Percentiles rank a stretch among this genome's conserved stretches.
These are phyloP conservation scores for Nemotelus nigrinus DNA, from an alignment of 2,888 invertebrate genomes.

Conservation along the genomic window DNA sequence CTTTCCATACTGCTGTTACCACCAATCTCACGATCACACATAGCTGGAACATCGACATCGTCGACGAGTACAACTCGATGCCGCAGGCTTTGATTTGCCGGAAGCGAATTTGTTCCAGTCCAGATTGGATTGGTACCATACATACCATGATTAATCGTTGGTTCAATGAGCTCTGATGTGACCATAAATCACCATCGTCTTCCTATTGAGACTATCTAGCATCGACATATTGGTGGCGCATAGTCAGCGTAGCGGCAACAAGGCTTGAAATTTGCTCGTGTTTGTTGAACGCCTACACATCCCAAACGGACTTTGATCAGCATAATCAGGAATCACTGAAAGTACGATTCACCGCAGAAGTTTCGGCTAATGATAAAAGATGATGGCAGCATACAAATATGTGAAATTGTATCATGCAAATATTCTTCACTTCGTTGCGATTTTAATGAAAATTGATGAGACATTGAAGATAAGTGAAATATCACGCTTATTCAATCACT, in stretches of 20 bases:
- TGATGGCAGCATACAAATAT: no score
- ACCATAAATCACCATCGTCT: conserved; percentile 29
- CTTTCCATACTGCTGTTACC: no score
- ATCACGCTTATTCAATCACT: no score
- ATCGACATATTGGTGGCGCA: neutral
- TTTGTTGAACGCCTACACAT: conserved; percentile 10
- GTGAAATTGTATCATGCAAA: no score
- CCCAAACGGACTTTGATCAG: conserved; percentile 3
- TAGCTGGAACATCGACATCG: neutral
- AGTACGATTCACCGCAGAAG: neutral
- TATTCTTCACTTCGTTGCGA: no score
- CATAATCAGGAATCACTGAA: neutral
- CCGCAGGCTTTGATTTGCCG: conserved; percentile 1
- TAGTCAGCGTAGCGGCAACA: neutral
- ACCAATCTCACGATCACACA: no score
- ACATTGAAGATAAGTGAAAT: no score
- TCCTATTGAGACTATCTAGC: neutral
- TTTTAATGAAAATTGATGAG: no score
- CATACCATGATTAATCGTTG: conserved; percentile 23
- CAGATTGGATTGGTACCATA: neutral
- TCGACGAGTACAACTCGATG: neutral
- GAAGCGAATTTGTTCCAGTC: neutral
- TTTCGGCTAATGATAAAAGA: no score
- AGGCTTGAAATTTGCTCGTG: conserved; percentile 5
- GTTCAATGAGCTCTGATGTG: conserved; percentile 12